Evolutionary conservation across 2,113 vertebrate species (phyloP).

Genomic region (Pangasianodon hypophthalmus): DNA sequence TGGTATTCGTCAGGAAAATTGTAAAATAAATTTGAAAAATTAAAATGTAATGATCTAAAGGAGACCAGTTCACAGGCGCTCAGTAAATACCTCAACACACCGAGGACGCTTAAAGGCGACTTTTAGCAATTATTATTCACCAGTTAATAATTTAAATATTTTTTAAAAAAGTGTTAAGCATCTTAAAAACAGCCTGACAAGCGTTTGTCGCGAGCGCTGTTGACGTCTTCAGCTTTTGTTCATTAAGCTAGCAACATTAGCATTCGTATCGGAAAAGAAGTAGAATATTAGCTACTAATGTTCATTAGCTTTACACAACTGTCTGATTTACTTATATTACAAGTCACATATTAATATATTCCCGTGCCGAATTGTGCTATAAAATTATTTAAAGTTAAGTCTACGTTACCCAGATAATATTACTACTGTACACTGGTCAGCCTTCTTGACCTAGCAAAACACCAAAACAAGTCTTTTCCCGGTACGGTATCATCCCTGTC

Average conservation of each 20-base stretch:
- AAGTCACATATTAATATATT: no score
- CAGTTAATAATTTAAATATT: neutral
- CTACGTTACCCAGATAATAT: conserved; percentile 29
- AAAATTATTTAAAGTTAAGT: neutral
- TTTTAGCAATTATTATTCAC: neutral
- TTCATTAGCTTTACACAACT: neutral
- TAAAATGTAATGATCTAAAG: neutral
- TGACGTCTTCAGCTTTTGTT: conserved; percentile 50
- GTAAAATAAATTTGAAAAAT: neutral
- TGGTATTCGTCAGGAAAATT: neutral
- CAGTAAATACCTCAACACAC: neutral
- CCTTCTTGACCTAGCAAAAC: conserved; percentile 41
- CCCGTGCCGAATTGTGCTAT: neutral
- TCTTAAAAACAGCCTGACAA: neutral
- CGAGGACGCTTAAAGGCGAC: neutral
- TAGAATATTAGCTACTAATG: neutral
- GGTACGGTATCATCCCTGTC: conserved; percentile 10
- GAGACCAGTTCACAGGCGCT: neutral
- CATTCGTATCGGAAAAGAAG: neutral
- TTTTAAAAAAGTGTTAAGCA: neutral
- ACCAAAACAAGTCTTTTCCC: conserved; percentile 43
- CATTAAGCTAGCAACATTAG: conserved; percentile 43
- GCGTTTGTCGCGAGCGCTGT: neutral
- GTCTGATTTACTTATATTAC: neutral
- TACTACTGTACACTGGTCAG: conserved; percentile 6